Evolutionary conservation across 2,113 vertebrate species (phyloP), one percentile per base, ranked within the genome.

Genomic region (Pelobates fuscus): DNA sequence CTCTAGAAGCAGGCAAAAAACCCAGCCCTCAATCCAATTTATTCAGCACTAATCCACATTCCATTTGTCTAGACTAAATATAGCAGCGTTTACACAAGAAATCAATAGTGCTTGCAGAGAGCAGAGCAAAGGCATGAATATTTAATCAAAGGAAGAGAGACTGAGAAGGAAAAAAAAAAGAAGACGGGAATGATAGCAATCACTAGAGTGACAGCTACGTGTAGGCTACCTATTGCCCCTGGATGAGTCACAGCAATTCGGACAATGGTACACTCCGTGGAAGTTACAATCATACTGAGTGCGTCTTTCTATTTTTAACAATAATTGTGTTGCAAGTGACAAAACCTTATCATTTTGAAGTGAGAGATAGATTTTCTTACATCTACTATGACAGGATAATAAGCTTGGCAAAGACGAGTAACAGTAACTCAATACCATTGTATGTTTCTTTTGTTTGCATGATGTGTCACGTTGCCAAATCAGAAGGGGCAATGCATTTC

Each of bases 21-120:
- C 81, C 75, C 80, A 80, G 84, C 81, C 87, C 90, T 91, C 90
- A 82, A 91, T 90, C 86, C 89, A 89, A 91, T 91, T 88, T 91
- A 90, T 91, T 88, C 88, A 86, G 84, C 90, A 89, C 90, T 88
- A 90, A 91, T 90, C 85, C 92, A 91, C 92, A 94, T 95, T 95
- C 94, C 92, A 93, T 92, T 93, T 93, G 91, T 92, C 89, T 92
- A 89, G 89, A 91, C 94, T 97, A 95, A 94, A 95, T 95, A 95
- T 95, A 95, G 91, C 85, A 32, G 3, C 88, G 84, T 91, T 94
- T 93, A 93, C 88, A 92, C 89, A 95, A 94, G 89, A 94, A 95
- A 92, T 93, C 91, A 93, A 92, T 92, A 92, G 88, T 85, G 85
- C 88, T 89, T 87, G 84, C 85, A 86, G 83, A 85, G 84, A 90